These are phyloP conservation scores for Murina feae DNA, from an alignment of 2,113 vertebrate species.

Conservation along the genomic window DNA sequence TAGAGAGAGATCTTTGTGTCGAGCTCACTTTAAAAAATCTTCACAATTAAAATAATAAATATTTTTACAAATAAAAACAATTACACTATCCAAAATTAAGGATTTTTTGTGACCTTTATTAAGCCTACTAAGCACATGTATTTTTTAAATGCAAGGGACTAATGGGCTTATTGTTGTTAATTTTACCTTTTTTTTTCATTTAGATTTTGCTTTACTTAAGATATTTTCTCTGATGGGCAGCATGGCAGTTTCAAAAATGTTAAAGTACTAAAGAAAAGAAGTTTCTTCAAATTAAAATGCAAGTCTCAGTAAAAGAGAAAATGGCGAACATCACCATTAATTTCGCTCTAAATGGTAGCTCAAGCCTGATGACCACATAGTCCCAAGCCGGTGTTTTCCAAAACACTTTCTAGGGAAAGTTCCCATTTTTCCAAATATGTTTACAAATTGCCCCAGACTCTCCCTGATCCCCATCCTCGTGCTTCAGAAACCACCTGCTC, in stretches of 20 bases:
- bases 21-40: neutral
- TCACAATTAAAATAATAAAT: neutral
- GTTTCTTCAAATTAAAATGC: neutral
- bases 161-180: neutral
- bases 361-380: neutral
- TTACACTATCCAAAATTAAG: neutral
- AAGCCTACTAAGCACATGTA: neutral
- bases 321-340: neutral
- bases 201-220: neutral
- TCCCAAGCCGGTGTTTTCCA: neutral
- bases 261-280: neutral
- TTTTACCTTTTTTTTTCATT: neutral
- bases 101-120: neutral
- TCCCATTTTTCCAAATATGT: constrained; percentile 7
- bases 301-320: neutral
- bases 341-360: neutral
- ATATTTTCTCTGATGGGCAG: neutral
- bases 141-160: neutral
- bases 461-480: neutral
- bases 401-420: neutral
- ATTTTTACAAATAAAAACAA: neutral
- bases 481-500: neutral
- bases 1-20: neutral
- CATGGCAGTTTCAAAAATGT: neutral
- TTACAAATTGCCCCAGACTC: neutral